Base-by-base conservation (phyloP, 2,888 invertebrate species). In the Epistrophe eligans region DNA sequence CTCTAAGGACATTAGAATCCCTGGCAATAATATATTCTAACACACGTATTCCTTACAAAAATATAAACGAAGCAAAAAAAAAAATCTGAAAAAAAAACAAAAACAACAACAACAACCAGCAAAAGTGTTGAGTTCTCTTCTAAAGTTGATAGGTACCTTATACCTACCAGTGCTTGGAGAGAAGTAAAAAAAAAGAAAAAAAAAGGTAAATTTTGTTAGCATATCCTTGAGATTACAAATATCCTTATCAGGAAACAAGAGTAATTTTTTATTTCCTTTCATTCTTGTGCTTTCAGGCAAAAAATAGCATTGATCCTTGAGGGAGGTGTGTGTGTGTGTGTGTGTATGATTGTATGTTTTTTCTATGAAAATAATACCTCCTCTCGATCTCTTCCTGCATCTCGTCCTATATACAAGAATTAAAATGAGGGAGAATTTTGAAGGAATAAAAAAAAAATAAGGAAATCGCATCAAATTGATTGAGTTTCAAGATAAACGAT, bases 171-270 rank as follows among this genome's bases (percentile, higher is more conserved):
- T 48, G 11, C 50, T 50, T 50, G 0, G 15, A 1, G 4, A 6
- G 11, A 43, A n/a, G n/a, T n/a, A n/a, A n/a, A n/a, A n/a, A n/a
- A n/a, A n/a, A n/a, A n/a, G 5, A 4, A 19, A 19, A 52, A 43
- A 38, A 64, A 64, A 79, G 79, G 62, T 79, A 72, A 62, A 64
- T 72, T 79, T 72, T 72, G 35, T 72, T 45, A 62, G 72, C 72
- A 79, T 57, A 72, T 79, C 71, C 72, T 79, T 79, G 72, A 72
- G 64, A 72, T 79, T 72, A 79, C 72, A 72, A 64, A 43, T 62
- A 79, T 38, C 79, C 72, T 79, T 72, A 79, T 79, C 71, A 79
- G 79, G 72, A 79, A 79, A 79, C 71, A 66, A 38, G 67, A 67
- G 50, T 67, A 67, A 67, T 67, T 67, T 66, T 67, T 64, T 67